Evolutionary conservation across 2,797 vertebrate genomes (phyloP).

Genomic region (Aulostomus chinensis): DNA sequence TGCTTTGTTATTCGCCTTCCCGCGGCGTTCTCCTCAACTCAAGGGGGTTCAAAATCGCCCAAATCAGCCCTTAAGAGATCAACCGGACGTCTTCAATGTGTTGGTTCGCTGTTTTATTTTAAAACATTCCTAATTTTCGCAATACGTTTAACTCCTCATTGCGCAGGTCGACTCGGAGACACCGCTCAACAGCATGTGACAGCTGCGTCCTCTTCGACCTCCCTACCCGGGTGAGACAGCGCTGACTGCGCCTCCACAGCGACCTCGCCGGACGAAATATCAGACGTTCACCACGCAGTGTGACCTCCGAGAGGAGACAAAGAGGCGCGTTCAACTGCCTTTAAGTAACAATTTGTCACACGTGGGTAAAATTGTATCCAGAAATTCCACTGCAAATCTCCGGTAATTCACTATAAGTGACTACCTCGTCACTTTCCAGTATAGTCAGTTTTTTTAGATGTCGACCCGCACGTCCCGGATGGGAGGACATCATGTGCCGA

Average conservation of each 20-base stretch:
- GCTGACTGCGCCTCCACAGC: conserved; percentile 49
- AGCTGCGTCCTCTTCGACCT: conserved; percentile 61
- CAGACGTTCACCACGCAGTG: no score
- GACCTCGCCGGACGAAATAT: conserved; percentile 39
- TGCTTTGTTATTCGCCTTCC: conserved; percentile 40
- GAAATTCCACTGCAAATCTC: neutral
- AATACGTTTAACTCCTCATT: conserved; percentile 1
- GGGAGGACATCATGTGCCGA: no score
- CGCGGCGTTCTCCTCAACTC: conserved; percentile 11
- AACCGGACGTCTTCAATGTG: conserved; percentile 19
- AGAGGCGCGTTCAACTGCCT: no score
- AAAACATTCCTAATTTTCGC: conserved; percentile 1
- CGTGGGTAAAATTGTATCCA: neutral
- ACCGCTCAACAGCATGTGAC: conserved; percentile 53
- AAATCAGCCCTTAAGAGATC: conserved; percentile 10
- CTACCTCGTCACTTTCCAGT: neutral
- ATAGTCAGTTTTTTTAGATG: neutral
- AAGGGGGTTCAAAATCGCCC: neutral
- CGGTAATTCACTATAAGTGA: no score
- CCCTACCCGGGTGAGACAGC: conserved; percentile 25
- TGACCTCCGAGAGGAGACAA: no score
- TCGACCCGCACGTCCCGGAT: no score
- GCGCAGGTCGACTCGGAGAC: neutral
- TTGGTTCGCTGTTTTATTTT: no score
- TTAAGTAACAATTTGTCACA: no score